These are phyloP conservation scores for Channa maculata DNA, from an alignment of 2,113 vertebrate genomes.

Conservation along the genomic window DNA sequence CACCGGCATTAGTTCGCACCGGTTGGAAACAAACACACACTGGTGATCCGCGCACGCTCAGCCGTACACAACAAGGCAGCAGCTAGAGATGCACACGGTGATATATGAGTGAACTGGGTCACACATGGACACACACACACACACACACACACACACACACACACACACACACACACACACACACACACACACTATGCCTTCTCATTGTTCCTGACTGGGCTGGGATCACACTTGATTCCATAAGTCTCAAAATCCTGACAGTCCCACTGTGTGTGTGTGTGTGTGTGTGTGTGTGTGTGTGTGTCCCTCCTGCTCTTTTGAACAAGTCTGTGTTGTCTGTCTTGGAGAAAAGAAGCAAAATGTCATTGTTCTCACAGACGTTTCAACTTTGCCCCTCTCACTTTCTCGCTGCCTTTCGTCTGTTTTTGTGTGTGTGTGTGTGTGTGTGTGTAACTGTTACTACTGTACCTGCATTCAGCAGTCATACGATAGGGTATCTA, in stretches of 20 bases:
- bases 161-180: slow-evolving; percentile 39
- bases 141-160: slow-evolving; percentile 33
- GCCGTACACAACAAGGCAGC: slow-evolving; percentile 28
- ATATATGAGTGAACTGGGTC: neutral
- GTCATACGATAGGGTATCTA: slow-evolving; percentile 68
- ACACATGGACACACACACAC: slow-evolving; percentile 13
- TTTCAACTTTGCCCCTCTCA: slow-evolving; percentile 79
- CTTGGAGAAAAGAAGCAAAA: slow-evolving; percentile 74
- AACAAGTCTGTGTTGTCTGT: slow-evolving; percentile 75
- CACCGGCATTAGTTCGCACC: slow-evolving; percentile 69
- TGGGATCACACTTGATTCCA: slow-evolving; percentile 76
- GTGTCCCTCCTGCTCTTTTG: slow-evolving; percentile 63
- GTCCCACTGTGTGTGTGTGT: slow-evolving; percentile 62
- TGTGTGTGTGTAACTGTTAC: slow-evolving; percentile 61
- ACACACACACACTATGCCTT: slow-evolving; percentile 41
- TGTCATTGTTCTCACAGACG: slow-evolving; percentile 77
- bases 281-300: slow-evolving; percentile 40
- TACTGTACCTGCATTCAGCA: slow-evolving; percentile 68
- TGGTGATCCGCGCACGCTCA: slow-evolving; percentile 26
- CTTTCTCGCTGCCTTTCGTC: slow-evolving; percentile 62
- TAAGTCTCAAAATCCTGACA: slow-evolving; percentile 73
- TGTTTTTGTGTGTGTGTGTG: slow-evolving; percentile 11
- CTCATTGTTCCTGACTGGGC: slow-evolving; percentile 73
- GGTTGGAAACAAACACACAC: slow-evolving; percentile 66
- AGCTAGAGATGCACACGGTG: neutral